Evolutionary conservation across 1,140 invertebrate genomes (phyloP), one percentile per base, ranked within the genome.

Genomic region (Lepidotrigona ventralis): DNA sequence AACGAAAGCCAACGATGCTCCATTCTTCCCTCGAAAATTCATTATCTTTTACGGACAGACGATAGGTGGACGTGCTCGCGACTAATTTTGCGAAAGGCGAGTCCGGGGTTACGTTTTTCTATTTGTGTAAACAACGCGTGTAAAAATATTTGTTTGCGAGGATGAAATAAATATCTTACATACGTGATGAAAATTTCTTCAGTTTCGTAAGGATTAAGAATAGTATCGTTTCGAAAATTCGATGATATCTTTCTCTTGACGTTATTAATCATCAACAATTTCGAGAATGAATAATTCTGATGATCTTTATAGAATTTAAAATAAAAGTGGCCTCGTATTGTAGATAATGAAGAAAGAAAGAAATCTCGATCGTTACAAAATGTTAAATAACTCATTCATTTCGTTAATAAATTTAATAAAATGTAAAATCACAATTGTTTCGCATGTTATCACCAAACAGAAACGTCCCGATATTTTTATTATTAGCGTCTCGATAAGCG

Each of bases 1-100:
- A 69, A 51, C 69, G 68, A 81, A 72, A 63, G 73, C 63, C 77
- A 53, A 71, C 68, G 68, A 68, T 17, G 26, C 74, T 63, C 68
- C 74, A 86, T 86, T 86, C 71, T 58, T 56, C 4, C 66, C 54
- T 17, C 12, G 17, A 64, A 54, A 72, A 76, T 85, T 53, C 64
- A 86, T 85, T 86, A 79, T 77, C 73, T 82, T 77, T 54, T 9
- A 58, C 23, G 26, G 33, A 14, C 33, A n/a, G 26, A 15, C 8
- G 21, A 23, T 19, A 21, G 33, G 23, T 3, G 29, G 29, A 15
- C 26, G 63, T 21, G n/a, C 21, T 39, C 46, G 23, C 11, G 15
- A 46, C 53, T 66, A 26, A 71, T 68, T 4, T 33, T 33, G 17
- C 21, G 14, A 26, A 21, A 19, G 54, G 39, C 46, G 12, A 46